Evolutionary conservation across 2,113 vertebrate genomes (phyloP).

Genomic region (Paradoxurus hermaphroditus): DNA sequence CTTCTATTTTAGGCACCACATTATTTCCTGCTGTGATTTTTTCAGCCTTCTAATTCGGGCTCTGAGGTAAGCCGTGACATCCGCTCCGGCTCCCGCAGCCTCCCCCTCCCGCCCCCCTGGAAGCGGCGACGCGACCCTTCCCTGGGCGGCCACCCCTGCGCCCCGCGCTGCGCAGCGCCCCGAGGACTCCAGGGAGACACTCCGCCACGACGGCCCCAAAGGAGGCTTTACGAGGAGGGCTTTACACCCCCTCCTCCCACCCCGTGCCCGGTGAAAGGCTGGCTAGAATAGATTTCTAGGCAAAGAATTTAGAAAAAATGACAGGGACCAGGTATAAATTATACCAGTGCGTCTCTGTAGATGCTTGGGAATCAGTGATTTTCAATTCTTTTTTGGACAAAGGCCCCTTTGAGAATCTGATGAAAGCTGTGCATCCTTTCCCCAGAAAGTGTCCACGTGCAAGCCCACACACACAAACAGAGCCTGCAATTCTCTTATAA

Average conservation of each 20-base stretch:
- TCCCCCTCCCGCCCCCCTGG: accelerated
- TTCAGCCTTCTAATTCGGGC: conserved; percentile 87
- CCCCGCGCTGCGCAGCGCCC: background rate
- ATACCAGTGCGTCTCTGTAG: background rate
- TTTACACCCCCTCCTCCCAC: background rate
- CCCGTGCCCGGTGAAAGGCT: background rate
- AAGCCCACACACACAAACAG: background rate
- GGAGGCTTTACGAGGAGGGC: background rate
- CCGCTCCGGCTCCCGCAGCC: conserved; percentile 67
- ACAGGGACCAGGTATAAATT: background rate
- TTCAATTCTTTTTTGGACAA: background rate
- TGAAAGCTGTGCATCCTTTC: background rate
- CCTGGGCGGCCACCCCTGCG: background rate
- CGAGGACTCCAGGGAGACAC: background rate
- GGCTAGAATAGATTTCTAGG: background rate
- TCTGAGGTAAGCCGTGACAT: conserved; percentile 90
- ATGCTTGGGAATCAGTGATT: background rate
- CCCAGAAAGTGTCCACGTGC: background rate
- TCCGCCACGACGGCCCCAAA: background rate
- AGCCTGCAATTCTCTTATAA: background rate
- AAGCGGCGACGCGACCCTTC: background rate
- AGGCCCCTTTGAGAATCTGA: background rate
- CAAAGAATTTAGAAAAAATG: background rate
- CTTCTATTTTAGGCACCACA: conserved; percentile 86
- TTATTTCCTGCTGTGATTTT: conserved; percentile 90